A percentile compares a stretch with the other conserved stretches of the same genome.
These are phyloP conservation scores for Patella pellucida DNA, from an alignment of 2,888 invertebrate genomes.

Conservation along the genomic window DNA sequence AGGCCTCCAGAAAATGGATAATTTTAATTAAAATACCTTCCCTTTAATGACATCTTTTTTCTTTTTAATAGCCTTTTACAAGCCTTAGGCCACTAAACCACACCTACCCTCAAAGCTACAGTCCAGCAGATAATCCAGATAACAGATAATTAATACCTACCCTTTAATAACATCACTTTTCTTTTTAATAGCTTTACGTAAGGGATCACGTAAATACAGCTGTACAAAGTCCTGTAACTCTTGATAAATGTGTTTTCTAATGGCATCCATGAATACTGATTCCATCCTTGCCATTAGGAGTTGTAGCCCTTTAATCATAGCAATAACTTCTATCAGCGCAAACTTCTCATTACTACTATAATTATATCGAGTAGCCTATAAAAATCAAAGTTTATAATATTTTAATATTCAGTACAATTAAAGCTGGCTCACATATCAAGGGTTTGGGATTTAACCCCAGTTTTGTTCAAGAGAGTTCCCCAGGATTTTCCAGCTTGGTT, in stretches of 20 bases:
- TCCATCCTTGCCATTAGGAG: slow-evolving; percentile 94
- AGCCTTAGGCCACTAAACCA: no score
- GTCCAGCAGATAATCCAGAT: neutral
- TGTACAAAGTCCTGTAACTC: slow-evolving; percentile 98
- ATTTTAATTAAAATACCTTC: no score
- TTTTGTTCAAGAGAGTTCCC: no score
- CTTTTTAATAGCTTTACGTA: slow-evolving; percentile 96
- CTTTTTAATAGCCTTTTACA: neutral
- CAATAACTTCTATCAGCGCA: slow-evolving; percentile 97
- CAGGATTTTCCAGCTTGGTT: no score
- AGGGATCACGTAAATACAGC: slow-evolving; percentile 86
- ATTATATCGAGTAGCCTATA: slow-evolving; percentile 93
- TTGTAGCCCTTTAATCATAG: slow-evolving; percentile 98
- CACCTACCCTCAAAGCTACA: neutral
- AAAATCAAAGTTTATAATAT: slow-evolving; percentile 3
- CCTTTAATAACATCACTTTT: slow-evolving; percentile 90
- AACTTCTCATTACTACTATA: slow-evolving; percentile 97
- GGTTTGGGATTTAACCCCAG: no score
- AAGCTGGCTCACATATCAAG: neutral
- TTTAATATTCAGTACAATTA: neutral
- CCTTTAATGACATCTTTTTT: neutral
- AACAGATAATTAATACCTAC: slow-evolving; percentile 42
- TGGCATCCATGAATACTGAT: slow-evolving; percentile 93
- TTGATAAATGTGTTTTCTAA: slow-evolving; percentile 91
- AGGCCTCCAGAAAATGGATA: no score